Evolutionary conservation across 2,888 invertebrate genomes (phyloP).

Genomic region (Epicampocera succincta): DNA sequence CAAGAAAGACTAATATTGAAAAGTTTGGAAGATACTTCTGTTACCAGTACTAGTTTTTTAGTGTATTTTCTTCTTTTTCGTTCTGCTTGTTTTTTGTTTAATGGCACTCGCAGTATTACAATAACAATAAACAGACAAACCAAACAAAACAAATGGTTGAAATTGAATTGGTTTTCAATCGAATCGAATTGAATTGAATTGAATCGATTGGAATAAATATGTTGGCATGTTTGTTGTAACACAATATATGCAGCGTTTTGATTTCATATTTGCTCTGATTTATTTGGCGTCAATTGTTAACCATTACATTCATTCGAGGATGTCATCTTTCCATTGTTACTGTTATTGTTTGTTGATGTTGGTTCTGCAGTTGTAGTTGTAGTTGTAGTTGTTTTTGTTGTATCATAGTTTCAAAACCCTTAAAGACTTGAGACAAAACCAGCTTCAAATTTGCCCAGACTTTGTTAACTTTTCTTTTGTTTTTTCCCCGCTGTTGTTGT

Average conservation of each 20-base stretch:
- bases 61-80: not conserved
- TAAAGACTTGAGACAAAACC: conserved; percentile 24
- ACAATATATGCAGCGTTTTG: conserved; percentile 65
- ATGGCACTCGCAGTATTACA: conserved; percentile 27
- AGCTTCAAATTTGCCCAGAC: conserved; percentile 28
- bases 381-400: not conserved
- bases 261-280: conserved; percentile 74
- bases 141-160: conserved; percentile 37
- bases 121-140: conserved; percentile 30
- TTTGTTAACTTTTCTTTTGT: conserved; percentile 37
- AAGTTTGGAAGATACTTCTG: conserved; percentile 35
- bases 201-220: conserved; percentile 39
- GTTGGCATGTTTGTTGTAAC: conserved; percentile 62
- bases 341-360: conserved; percentile 33
- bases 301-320: conserved; percentile 68
- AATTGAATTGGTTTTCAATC: conserved; percentile 34
- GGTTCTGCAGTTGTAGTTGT: no score
- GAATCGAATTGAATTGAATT: conserved; percentile 18
- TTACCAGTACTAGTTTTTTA: conserved; percentile 36
- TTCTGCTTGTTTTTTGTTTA: not conserved
- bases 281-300: conserved; percentile 74
- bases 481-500: not conserved
- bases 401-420: conserved; percentile 39
- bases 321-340: conserved; percentile 69
- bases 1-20: conserved; percentile 19